Evolutionary conservation across 2,888 invertebrate species (phyloP).

Genomic region (Rhagium mordax): DNA sequence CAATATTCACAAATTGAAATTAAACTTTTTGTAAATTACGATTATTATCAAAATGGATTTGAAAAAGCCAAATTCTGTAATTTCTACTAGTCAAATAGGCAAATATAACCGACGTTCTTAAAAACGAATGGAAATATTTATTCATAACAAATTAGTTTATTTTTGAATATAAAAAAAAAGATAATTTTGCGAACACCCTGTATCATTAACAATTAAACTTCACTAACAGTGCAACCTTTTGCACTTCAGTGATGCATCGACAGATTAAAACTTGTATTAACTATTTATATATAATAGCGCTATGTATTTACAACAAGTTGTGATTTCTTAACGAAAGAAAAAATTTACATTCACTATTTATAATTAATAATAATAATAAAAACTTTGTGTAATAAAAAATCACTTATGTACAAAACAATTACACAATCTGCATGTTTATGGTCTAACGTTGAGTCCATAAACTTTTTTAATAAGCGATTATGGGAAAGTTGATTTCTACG

Average conservation of each 20-base stretch:
- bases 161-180: not conserved
- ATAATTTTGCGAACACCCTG: conserved; percentile 6
- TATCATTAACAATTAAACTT: conserved; percentile 4
- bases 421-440: conserved; percentile 44
- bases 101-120: too few relatives aligned
- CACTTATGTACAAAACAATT: conserved; percentile 69
- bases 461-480: conserved; percentile 62
- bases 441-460: conserved; percentile 44
- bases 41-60: too few relatives aligned
- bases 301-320: conserved; percentile 62
- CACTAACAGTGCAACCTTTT: conserved; percentile 9
- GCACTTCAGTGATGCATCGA: conserved; percentile 51
- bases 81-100: not conserved
- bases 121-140: not conserved
- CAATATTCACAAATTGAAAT: not conserved
- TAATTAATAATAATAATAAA: conserved; percentile 57
- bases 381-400: conserved; percentile 66
- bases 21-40: not conserved
- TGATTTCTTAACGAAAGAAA: conserved; percentile 47
- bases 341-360: conserved; percentile 62
- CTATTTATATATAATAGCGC: conserved; percentile 52
- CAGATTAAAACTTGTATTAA: conserved; percentile 49
- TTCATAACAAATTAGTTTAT: not conserved
- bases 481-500: conserved; percentile 68
- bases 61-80: too few relatives aligned